Conservation (phyloP, 2,113 vertebrate genomes). For the Philantomba maxwellii region DNA sequence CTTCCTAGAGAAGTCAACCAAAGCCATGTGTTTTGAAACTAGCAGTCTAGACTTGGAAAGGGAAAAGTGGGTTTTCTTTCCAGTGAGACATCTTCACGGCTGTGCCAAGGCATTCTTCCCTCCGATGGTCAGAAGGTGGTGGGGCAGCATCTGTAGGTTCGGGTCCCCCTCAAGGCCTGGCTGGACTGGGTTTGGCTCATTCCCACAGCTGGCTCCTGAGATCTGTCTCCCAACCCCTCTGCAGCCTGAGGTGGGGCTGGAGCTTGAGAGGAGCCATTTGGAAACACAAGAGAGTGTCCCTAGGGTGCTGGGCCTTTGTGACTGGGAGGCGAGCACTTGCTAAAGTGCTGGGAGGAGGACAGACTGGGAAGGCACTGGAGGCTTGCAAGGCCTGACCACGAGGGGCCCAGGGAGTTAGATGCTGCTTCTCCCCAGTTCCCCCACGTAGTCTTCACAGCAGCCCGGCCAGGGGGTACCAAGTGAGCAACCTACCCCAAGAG, state of each 20-base stretch:
- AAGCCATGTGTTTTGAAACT: not conserved
- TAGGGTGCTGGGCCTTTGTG: not conserved
- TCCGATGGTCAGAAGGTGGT: not conserved
- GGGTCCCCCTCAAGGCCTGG: not conserved
- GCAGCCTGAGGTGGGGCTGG: not conserved
- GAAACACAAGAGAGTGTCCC: not conserved
- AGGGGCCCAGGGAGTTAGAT: not conserved
- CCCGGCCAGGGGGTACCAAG: not conserved
- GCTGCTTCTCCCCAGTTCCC: not conserved
- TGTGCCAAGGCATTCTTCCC: not conserved
- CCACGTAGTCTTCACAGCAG: not conserved
- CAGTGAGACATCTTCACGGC: not conserved
- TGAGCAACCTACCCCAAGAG: not conserved
- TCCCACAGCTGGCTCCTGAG: not conserved
- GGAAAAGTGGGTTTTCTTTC: not conserved
- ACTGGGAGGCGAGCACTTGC: not conserved
- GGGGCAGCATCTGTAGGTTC: not conserved
- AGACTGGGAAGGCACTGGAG: not conserved
- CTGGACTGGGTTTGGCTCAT: not conserved
- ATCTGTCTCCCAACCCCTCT: not conserved
- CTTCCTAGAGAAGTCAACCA: not conserved
- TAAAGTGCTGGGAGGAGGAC: not conserved
- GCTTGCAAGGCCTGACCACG: not conserved
- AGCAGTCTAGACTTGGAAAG: not conserved
- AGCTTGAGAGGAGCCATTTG: not conserved